Evolutionary conservation across 2,888 invertebrate genomes (phyloP).

Genomic region (Campaea margaritaria): DNA sequence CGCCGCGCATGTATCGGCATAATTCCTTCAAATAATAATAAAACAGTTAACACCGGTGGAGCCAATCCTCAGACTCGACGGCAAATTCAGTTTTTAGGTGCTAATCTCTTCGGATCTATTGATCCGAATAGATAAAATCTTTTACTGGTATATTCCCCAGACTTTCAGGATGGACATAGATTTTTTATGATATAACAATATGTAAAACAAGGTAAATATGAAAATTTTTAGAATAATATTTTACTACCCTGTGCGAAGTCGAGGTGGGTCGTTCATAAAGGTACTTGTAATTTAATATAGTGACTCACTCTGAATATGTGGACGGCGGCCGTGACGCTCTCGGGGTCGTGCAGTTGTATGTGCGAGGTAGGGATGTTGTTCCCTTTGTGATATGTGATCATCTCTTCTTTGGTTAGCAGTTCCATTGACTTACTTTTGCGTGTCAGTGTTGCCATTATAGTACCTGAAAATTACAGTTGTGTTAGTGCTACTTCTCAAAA

Average conservation of each 20-base stretch:
- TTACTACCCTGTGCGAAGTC: too few relatives aligned
- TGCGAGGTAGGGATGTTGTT: slow-evolving; percentile 96
- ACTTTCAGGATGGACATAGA: too few relatives aligned
- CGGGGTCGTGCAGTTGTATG: slow-evolving; percentile 97
- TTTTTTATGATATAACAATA: too few relatives aligned
- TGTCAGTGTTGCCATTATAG: slow-evolving; percentile 94
- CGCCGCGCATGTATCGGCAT: slow-evolving; percentile 95
- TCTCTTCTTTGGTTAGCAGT: slow-evolving; percentile 94
- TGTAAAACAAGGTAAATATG: too few relatives aligned
- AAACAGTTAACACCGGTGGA: not conserved
- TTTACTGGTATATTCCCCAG: too few relatives aligned
- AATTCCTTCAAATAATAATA: slow-evolving; percentile 87
- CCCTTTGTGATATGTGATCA: slow-evolving; percentile 95
- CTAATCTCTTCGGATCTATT: too few relatives aligned
- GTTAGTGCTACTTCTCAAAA: too few relatives aligned
- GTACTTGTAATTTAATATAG: not conserved
- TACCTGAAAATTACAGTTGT: slow-evolving; percentile 66
- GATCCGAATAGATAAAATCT: too few relatives aligned
- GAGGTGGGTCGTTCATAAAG: not conserved
- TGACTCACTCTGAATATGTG: slow-evolving; percentile 93
- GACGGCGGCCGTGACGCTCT: slow-evolving; percentile 95
- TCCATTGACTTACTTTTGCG: slow-evolving; percentile 92
- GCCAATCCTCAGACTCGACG: too few relatives aligned
- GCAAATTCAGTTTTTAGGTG: too few relatives aligned
- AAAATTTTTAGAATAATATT: too few relatives aligned